Percentiles rank a stretch among this genome's conserved stretches.
These are phyloP conservation scores for Aethina tumida DNA, from an alignment of 1,140 invertebrate genomes.

Conservation along the genomic window DNA sequence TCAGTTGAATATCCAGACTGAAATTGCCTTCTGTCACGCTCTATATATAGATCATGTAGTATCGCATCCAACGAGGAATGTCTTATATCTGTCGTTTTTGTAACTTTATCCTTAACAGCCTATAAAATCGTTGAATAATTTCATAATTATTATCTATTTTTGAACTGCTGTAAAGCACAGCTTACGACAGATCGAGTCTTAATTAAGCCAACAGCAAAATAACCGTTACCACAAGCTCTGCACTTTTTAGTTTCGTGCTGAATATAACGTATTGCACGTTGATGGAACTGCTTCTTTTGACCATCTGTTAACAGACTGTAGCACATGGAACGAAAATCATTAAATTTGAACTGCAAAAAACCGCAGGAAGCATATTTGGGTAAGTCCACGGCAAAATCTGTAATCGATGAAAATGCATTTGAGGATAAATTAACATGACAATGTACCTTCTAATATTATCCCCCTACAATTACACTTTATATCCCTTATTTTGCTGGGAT, in stretches of 20 bases:
- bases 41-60: no score
- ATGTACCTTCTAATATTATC: conserved; percentile 26
- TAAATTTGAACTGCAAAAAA: conserved; percentile 46
- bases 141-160: no score
- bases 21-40: no score
- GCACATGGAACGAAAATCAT: conserved; percentile 44
- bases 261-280: conserved; percentile 43
- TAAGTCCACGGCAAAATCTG: conserved; percentile 39
- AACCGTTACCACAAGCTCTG: conserved; percentile 40
- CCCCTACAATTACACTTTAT: conserved; percentile 29
- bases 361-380: conserved; percentile 50
- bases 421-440: conserved; percentile 1
- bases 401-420: conserved; percentile 19
- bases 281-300: conserved; percentile 49
- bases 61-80: no score
- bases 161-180: no score
- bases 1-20: no score
- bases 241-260: conserved; percentile 46
- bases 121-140: no score
- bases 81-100: no score
- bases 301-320: conserved; percentile 49
- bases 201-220: no score
- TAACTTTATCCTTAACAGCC: no score
- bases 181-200: no score
- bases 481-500: conserved; percentile 22